Evolutionary conservation across 2,797 vertebrate genomes (phyloP).

Genomic region (Iguana delicatissima): DNA sequence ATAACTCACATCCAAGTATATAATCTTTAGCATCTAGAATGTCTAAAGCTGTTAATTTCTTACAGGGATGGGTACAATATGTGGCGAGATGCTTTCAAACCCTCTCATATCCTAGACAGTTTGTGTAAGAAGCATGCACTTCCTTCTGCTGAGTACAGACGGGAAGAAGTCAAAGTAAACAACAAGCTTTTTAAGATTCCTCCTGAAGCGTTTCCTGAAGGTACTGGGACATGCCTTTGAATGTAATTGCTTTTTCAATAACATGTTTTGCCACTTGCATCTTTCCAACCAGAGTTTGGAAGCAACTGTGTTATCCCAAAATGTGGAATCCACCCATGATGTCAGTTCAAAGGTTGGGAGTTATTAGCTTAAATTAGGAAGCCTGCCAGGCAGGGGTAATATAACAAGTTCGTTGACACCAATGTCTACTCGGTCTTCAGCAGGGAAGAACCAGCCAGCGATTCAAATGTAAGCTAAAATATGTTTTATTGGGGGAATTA

Average conservation of each 20-base stretch:
- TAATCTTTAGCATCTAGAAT: not conserved
- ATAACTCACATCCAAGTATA: not conserved
- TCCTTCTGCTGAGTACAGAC: constrained; percentile 86
- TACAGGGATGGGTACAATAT: constrained; percentile 89
- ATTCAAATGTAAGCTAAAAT: no score
- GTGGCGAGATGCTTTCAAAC: constrained; percentile 91
- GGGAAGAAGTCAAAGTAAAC: constrained; percentile 89
- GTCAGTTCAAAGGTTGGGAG: no score
- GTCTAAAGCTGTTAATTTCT: constrained; percentile 37
- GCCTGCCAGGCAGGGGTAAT: no score
- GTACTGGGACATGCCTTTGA: constrained; percentile 69
- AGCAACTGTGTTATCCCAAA: no score
- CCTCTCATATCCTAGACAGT: constrained; percentile 87
- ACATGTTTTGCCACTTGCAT: not conserved
- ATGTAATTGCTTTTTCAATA: not conserved
- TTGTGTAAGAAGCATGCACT: constrained; percentile 90
- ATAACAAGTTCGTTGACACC: no score
- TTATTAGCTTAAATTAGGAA: no score
- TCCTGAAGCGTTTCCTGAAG: constrained; percentile 86
- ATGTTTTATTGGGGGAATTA: no score
- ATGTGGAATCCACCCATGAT: no score
- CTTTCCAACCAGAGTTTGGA: not conserved
- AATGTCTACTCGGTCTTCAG: no score
- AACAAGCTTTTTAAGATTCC: constrained; percentile 93
- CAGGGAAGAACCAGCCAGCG: no score